phyloP scores from a whole-genome alignment of 1,140 invertebrate genomes.

The Tetraneura akinire region DNA sequence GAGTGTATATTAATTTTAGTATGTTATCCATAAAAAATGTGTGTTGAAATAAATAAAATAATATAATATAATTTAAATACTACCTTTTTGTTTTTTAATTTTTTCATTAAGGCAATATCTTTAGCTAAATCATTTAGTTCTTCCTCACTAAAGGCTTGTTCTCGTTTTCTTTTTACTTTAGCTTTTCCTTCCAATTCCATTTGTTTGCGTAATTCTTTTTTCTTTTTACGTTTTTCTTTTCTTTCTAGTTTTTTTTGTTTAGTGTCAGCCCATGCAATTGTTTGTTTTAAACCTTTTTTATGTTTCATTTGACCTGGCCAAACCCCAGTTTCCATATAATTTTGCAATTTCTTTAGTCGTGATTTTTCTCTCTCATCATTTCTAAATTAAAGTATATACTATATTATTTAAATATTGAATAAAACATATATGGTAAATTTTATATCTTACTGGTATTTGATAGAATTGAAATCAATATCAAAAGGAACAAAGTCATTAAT shows the following conservation, averaged over 20 bases:
- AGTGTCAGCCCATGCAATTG: slow-evolving; percentile 77
- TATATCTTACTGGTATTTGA: slow-evolving; percentile 70
- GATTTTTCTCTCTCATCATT: slow-evolving; percentile 78
- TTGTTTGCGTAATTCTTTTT: slow-evolving; percentile 64
- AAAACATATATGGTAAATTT: neutral
- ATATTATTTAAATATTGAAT: neutral
- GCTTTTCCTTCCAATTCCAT: slow-evolving; percentile 59
- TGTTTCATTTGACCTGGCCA: slow-evolving; percentile 75
- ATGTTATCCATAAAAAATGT: too few relatives aligned
- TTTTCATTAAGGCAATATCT: slow-evolving; percentile 83
- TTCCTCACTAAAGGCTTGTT: slow-evolving; percentile 67
- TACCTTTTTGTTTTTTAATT: slow-evolving; percentile 82
- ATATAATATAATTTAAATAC: neutral
- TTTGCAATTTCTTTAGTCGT: slow-evolving; percentile 71
- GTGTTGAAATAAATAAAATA: too few relatives aligned
- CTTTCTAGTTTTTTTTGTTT: slow-evolving; percentile 74
- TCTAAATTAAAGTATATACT: slow-evolving; percentile 49
- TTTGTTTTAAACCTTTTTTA: slow-evolving; percentile 62
- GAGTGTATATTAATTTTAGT: too few relatives aligned
- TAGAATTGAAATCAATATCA: slow-evolving; percentile 72
- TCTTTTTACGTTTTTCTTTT: slow-evolving; percentile 65
- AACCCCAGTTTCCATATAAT: slow-evolving; percentile 72
- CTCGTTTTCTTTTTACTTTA: slow-evolving; percentile 61
- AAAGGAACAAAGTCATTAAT: slow-evolving; percentile 68
- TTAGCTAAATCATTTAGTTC: slow-evolving; percentile 82